Conservation (phyloP, 2,888 invertebrate species). For the Lymantria dispar region DNA sequence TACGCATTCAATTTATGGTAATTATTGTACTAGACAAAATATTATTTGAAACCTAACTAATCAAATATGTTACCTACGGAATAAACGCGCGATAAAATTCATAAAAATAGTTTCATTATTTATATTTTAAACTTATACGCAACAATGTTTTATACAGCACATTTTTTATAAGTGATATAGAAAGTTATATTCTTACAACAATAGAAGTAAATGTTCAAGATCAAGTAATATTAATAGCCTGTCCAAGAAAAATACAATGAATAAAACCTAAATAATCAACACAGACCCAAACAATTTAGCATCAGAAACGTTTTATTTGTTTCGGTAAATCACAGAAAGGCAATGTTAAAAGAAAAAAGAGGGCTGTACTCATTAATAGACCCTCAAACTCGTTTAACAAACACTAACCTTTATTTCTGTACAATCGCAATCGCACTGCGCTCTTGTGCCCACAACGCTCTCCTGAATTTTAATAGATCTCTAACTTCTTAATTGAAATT, state of each 20-base stretch:
- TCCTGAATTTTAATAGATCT: constrained; percentile 58
- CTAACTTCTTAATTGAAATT: constrained; percentile 66
- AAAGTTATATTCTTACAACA: neutral
- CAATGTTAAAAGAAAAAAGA: constrained; percentile 21
- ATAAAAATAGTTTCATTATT: no score
- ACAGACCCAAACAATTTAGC: constrained; percentile 2
- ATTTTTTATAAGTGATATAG: no score
- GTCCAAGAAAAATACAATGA: neutral
- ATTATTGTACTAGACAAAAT: no score
- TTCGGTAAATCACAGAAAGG: constrained; percentile 23
- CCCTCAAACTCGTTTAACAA: constrained; percentile 39
- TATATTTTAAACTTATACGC: no score
- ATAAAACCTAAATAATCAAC: neutral
- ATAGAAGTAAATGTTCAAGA: neutral
- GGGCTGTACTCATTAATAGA: constrained; percentile 30
- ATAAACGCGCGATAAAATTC: no score
- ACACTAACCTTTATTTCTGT: constrained; percentile 43
- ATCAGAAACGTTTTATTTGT: constrained; percentile 21
- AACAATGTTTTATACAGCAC: no score
- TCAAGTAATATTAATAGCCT: neutral
- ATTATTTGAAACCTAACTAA: no score
- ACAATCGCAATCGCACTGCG: constrained; percentile 50
- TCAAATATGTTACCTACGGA: no score
- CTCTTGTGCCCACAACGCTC: constrained; percentile 43
- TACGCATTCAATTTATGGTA: no score